Evolutionary conservation across 2,888 invertebrate species (phyloP).

Genomic region (Ophion obscuratus): DNA sequence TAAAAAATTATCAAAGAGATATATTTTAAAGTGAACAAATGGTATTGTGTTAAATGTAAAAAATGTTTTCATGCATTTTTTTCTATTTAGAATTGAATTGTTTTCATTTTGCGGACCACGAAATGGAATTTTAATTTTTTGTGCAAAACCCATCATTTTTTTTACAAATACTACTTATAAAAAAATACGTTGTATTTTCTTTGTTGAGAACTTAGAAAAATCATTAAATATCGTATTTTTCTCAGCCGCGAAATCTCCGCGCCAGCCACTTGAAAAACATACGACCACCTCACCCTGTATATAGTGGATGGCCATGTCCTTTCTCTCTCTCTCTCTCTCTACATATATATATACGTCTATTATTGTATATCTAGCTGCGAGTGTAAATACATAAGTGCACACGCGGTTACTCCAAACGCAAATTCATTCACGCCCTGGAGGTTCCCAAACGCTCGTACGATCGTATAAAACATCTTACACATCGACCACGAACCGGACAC

Average conservation of each 20-base stretch:
- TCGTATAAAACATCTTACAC: conserved; percentile 13
- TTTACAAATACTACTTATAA: neutral
- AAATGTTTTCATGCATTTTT: neutral
- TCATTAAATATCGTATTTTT: neutral
- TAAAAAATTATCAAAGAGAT: too few species aligned
- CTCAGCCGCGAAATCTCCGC: too few species aligned
- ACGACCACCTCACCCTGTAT: neutral
- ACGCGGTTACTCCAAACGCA: conserved; percentile 18
- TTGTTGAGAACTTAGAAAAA: neutral
- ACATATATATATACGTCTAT: neutral
- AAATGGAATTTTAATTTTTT: neutral
- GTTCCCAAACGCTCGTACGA: neutral
- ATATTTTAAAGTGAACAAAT: too few species aligned
- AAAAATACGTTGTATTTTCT: neutral
- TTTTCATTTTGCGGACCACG: neutral
- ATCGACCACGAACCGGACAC: neutral
- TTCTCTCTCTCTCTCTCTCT: neutral
- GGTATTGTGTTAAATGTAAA: too few species aligned
- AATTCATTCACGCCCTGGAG: conserved; percentile 43
- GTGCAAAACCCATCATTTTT: neutral
- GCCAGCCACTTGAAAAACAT: neutral
- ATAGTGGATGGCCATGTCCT: neutral
- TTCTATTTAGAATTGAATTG: neutral
- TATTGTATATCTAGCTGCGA: neutral
- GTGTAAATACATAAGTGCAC: conserved; percentile 19